These are phyloP conservation scores for Numenius phaeopus DNA, from an alignment of 2,797 vertebrate genomes.

Conservation along the genomic window DNA sequence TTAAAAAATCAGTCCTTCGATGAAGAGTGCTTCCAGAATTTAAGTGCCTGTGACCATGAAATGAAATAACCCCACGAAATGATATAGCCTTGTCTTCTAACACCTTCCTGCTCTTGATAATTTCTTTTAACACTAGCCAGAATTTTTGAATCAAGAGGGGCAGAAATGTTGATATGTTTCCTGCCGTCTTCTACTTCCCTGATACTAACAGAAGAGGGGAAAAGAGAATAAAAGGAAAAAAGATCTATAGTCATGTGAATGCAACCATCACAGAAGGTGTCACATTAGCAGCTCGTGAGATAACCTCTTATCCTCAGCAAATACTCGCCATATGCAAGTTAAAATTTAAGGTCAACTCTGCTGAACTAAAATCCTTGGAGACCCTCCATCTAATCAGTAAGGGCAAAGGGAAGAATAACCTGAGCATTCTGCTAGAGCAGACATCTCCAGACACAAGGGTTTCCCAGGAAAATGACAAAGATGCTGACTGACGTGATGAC, in stretches of 20 bases:
- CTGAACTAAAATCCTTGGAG: slow-evolving; percentile 6
- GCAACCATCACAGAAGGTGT: background rate
- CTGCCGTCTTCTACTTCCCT: background rate
- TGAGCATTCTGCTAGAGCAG: background rate
- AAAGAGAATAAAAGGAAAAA: background rate
- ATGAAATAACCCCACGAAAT: background rate
- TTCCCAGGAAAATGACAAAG: slow-evolving; percentile 1
- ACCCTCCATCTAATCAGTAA: background rate
- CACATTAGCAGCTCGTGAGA: background rate
- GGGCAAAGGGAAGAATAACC: slow-evolving; percentile 4
- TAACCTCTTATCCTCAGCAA: background rate
- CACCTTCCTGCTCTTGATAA: background rate
- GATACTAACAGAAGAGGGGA: background rate
- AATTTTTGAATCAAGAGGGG: background rate
- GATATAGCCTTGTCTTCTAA: background rate
- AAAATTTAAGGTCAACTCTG: slow-evolving; percentile 5
- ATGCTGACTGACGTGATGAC: slow-evolving; percentile 14
- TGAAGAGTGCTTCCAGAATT: background rate
- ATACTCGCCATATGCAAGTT: background rate
- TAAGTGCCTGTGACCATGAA: background rate
- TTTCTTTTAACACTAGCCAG: background rate
- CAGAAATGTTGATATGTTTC: background rate
- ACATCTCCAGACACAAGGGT: background rate
- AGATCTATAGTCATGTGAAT: background rate
- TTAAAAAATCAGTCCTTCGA: background rate